phyloP scores from a whole-genome alignment of 2,888 invertebrate genomes.

The Macrosiphum euphorbiae region DNA sequence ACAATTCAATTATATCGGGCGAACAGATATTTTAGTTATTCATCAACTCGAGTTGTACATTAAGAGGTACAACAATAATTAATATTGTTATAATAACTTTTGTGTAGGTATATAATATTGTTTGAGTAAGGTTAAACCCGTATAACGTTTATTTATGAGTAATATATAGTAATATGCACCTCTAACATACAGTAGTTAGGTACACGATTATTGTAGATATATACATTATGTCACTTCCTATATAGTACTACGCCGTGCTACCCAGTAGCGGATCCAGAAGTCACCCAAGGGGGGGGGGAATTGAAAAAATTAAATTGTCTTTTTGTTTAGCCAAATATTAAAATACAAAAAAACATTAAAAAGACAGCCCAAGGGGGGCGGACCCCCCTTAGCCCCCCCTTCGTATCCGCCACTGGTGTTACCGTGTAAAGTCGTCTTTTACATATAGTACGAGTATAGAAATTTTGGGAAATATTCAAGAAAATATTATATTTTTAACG shows the following conservation, averaged over 20 bases:
- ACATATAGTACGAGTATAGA: background rate
- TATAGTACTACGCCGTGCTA: no score
- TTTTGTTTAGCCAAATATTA: no score
- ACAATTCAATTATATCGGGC: background rate
- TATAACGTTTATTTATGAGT: background rate
- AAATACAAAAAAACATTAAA: no score
- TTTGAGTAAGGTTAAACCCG: background rate
- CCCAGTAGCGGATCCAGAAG: no score
- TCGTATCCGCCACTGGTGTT: no score
- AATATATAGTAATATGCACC: background rate
- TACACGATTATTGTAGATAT: background rate
- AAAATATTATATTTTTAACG: background rate
- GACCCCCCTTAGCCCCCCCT: no score
- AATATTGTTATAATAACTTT: background rate
- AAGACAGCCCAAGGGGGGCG: no score
- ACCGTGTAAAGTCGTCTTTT: no score
- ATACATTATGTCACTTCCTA: background rate
- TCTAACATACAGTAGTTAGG: background rate
- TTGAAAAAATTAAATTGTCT: no score
- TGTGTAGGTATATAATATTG: background rate
- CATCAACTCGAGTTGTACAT: background rate
- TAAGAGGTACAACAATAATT: background rate
- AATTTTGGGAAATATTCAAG: background rate
- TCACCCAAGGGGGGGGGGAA: no score
- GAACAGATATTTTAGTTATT: slow-evolving; percentile 5